These are phyloP conservation scores for Chaetogeoica ovagalla DNA, from an alignment of 2,888 invertebrate genomes.

Conservation along the genomic window DNA sequence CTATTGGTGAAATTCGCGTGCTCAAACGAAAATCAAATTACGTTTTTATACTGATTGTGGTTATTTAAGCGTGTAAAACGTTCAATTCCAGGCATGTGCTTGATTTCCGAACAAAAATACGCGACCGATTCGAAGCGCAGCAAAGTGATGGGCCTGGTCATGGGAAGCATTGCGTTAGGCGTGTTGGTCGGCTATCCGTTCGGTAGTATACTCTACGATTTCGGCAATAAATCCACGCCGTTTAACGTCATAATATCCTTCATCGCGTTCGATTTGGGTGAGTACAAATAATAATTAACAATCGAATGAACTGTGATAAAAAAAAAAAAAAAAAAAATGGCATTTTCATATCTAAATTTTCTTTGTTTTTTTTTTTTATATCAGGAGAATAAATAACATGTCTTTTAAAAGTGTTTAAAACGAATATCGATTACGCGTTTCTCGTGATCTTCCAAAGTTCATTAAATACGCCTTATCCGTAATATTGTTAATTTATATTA, in stretches of 20 bases:
- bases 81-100: conserved; percentile 69
- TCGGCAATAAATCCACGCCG: conserved; percentile 74
- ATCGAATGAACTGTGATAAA: no score
- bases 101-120: conserved; percentile 69
- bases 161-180: conserved; percentile 79
- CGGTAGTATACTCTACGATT: conserved; percentile 76
- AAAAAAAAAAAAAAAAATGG: no score
- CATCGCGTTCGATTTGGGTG: conserved; percentile 56
- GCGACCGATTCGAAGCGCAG: conserved; percentile 62
- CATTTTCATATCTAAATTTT: no score
- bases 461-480: no score
- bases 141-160: conserved; percentile 76
- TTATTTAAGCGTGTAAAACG: background rate
- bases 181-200: conserved; percentile 81
- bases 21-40: no score
- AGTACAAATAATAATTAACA: conserved; percentile 2
- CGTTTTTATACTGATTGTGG: background rate
- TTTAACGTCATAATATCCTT: conserved; percentile 69
- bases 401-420: no score
- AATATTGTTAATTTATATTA: no score
- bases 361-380: no score
- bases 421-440: no score
- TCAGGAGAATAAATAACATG: no score
- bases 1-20: background rate
- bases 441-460: no score